phyloP scores from a whole-genome alignment of 2,113 vertebrate species.

The Anguilla japonica region DNA sequence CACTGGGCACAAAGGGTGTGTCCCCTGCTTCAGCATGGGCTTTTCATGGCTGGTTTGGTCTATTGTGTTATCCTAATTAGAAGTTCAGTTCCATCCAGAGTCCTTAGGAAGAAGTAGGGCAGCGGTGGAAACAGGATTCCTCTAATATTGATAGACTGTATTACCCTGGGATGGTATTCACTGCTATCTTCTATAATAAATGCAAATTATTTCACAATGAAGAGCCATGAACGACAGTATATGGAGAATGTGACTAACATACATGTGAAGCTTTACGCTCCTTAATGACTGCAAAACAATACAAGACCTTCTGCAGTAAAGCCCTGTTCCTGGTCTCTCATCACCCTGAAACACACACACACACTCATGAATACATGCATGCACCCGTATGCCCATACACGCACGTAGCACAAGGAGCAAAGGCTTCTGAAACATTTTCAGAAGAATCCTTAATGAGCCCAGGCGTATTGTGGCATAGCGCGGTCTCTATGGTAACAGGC shows the following conservation, averaged over 20 bases:
- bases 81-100: neutral
- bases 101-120: neutral
- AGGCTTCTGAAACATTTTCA: conserved; percentile 22
- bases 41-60: neutral
- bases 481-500: conserved; percentile 44
- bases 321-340: neutral
- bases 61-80: conserved; percentile 3
- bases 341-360: neutral
- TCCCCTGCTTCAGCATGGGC: neutral
- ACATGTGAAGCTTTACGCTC: neutral
- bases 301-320: neutral
- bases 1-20: neutral
- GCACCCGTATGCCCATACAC: neutral
- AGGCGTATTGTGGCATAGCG: conserved; percentile 35
- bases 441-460: conserved; percentile 49
- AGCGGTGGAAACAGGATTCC: neutral
- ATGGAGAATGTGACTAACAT: neutral
- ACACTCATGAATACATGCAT: neutral
- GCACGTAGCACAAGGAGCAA: neutral
- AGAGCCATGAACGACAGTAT: neutral
- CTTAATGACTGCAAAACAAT: neutral
- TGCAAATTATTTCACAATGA: neutral
- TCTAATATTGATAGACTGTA: neutral
- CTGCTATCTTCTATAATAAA: neutral
- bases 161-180: neutral